phyloP scores from a whole-genome alignment of 2,797 vertebrate species.

The Sebastes glaucus region DNA sequence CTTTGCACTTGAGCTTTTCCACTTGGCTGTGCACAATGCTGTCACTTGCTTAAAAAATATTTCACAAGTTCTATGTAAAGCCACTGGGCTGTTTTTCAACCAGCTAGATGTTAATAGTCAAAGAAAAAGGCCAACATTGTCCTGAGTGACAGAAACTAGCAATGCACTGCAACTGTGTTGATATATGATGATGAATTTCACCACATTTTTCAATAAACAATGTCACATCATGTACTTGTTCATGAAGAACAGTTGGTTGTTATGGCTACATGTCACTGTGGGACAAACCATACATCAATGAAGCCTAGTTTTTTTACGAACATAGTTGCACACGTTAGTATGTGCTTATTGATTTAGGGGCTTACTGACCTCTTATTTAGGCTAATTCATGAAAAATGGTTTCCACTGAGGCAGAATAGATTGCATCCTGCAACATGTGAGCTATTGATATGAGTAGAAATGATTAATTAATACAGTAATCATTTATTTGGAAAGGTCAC shows the following conservation, averaged over 20 bases:
- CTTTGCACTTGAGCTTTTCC: background rate
- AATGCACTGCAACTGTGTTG: background rate
- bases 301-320: background rate
- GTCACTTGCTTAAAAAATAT: background rate
- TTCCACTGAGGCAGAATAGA: background rate
- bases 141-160: conserved; percentile 13
- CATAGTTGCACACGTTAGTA: background rate
- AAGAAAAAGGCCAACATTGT: background rate
- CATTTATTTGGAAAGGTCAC: background rate
- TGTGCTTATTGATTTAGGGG: background rate
- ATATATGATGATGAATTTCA: background rate
- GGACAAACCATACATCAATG: background rate
- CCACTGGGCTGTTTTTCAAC: background rate
- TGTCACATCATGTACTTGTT: background rate
- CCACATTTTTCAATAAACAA: background rate
- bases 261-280: background rate
- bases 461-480: background rate
- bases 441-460: background rate
- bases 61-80: background rate
- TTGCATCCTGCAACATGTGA: background rate
- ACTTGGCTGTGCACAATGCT: background rate
- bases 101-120: background rate
- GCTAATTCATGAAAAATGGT: background rate
- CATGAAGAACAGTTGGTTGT: background rate
- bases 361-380: background rate